Evolutionary conservation across 2,888 invertebrate species (phyloP).

Genomic region (Philonicus albiceps): DNA sequence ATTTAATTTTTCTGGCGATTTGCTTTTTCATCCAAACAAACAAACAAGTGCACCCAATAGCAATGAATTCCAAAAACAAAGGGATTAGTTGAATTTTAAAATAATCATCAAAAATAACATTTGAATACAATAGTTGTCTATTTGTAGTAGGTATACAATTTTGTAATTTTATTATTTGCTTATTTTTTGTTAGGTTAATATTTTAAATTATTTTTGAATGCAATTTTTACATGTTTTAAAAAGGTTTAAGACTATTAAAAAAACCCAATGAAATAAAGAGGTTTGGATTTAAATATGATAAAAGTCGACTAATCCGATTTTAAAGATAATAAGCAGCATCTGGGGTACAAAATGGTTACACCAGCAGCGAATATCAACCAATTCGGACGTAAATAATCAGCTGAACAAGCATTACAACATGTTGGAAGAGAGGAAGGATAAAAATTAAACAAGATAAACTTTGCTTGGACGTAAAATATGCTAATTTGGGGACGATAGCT

Average conservation of each 20-base stretch:
- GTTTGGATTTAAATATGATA: too few species aligned
- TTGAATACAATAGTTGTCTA: not conserved
- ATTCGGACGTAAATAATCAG: conserved; percentile 43
- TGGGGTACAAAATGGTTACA: not conserved
- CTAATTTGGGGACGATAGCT: conserved; percentile 36
- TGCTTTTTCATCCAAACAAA: not conserved
- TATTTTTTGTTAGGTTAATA: not conserved
- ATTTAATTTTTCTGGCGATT: not conserved
- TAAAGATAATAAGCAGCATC: not conserved
- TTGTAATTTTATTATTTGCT: not conserved
- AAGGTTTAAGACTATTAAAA: not conserved
- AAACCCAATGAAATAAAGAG: too few species aligned
- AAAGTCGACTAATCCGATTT: not conserved
- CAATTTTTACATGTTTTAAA: not conserved
- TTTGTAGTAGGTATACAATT: too few species aligned
- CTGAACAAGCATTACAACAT: conserved; percentile 42
- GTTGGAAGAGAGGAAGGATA: conserved; percentile 8
- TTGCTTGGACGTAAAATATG: conserved; percentile 33
- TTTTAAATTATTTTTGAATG: not conserved
- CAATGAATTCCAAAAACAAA: not conserved
- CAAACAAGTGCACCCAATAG: not conserved
- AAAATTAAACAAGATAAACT: conserved; percentile 48
- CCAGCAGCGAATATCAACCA: not conserved
- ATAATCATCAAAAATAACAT: not conserved
- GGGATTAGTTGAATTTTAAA: not conserved